Conservation (phyloP, 2,113 vertebrate species). For the Pelusios castaneus region DNA sequence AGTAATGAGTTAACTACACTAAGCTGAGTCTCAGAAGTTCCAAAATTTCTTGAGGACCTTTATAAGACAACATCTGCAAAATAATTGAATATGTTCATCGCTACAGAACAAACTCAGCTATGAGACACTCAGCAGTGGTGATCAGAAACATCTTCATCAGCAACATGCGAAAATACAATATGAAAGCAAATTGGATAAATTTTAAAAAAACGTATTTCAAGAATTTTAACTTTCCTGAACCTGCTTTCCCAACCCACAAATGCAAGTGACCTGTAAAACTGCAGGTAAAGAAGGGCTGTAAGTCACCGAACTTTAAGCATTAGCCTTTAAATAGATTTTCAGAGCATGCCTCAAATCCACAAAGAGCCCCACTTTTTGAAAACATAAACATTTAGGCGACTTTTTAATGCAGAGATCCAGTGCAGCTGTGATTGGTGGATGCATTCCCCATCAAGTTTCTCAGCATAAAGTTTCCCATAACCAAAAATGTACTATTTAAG, state of each 20-base stretch:
- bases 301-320: neutral
- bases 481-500: neutral
- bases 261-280: neutral
- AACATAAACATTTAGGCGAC: neutral
- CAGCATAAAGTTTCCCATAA: neutral
- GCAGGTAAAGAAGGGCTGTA: neutral
- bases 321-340: neutral
- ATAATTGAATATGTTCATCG: neutral
- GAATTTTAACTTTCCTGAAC: neutral
- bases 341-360: neutral
- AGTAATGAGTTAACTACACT: neutral
- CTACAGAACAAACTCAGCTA: neutral
- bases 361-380: neutral
- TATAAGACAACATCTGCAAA: neutral
- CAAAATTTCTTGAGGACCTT: neutral
- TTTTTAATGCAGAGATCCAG: neutral
- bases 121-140: neutral
- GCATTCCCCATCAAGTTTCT: neutral
- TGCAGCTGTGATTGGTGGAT: neutral
- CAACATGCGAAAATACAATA: neutral
- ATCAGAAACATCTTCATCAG: neutral
- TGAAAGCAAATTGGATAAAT: neutral
- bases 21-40: neutral
- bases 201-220: neutral
- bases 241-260: neutral